Evolutionary conservation across 2,113 vertebrate genomes (phyloP).

Genomic region (Mesembrinibis cayennensis): DNA sequence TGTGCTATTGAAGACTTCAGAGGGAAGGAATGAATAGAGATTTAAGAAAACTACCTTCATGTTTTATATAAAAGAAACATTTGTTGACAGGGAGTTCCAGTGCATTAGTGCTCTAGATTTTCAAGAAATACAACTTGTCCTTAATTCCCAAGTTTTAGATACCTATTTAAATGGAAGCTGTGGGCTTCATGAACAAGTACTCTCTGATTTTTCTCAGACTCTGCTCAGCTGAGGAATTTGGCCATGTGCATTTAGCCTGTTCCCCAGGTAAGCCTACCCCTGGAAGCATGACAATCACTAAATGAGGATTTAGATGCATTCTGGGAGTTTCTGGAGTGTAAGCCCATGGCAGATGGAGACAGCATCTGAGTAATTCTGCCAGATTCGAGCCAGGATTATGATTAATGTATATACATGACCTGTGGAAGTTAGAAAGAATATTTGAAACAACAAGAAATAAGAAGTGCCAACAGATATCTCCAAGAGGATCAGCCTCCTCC

Average conservation of each 20-base stretch:
- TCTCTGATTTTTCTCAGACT: background rate
- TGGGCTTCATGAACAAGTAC: background rate
- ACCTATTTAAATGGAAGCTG: background rate
- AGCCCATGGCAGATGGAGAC: background rate
- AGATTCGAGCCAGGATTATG: background rate
- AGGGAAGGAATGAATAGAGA: background rate
- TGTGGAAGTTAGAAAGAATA: background rate
- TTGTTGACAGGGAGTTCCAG: background rate
- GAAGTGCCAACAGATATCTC: background rate
- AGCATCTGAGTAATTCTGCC: background rate
- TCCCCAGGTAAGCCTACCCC: background rate
- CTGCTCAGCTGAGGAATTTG: background rate
- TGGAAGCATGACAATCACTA: background rate
- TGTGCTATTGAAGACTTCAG: background rate
- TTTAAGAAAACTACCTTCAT: background rate
- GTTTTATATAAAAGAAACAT: background rate
- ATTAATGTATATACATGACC: background rate
- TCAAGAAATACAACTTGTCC: background rate
- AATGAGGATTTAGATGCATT: background rate
- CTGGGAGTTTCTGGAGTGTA: background rate
- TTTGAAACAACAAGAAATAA: background rate
- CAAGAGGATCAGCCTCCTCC: background rate
- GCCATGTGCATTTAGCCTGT: rapidly evolving
- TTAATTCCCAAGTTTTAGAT: background rate
- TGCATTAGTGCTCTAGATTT: background rate